Percentiles rank a stretch among this genome's conserved stretches.
These are phyloP conservation scores for Holcopasites calliopsidis DNA, from an alignment of 1,140 invertebrate genomes.

Conservation along the genomic window DNA sequence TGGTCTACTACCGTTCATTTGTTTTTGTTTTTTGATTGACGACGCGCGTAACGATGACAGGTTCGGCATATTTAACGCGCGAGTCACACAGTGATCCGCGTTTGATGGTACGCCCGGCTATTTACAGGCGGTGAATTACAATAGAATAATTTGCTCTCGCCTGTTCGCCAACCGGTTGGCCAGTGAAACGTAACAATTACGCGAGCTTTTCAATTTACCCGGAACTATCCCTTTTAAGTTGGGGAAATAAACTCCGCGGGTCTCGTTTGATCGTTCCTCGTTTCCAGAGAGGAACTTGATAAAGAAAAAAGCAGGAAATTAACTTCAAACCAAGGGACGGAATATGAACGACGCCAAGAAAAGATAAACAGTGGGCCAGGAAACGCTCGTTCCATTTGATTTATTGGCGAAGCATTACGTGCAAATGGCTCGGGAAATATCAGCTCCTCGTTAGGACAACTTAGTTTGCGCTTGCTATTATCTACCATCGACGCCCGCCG, in stretches of 20 bases:
- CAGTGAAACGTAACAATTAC: constrained; percentile 6
- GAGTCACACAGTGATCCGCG: not conserved
- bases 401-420: constrained; percentile 20
- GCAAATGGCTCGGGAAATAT: constrained; percentile 21
- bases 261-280: not conserved
- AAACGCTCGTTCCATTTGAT: constrained; percentile 10
- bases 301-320: not conserved
- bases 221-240: not conserved
- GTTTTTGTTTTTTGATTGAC: not conserved
- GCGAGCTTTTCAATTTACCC: not conserved
- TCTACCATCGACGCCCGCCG: constrained; percentile 16
- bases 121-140: not conserved
- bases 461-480: constrained; percentile 12
- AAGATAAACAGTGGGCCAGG: not conserved
- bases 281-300: not conserved
- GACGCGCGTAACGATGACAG: not conserved
- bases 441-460: constrained; percentile 21
- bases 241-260: not conserved
- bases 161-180: not conserved
- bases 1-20: not conserved
- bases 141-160: constrained; percentile 10
- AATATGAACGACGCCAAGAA: not conserved
- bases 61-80: constrained; percentile 18
- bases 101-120: constrained; percentile 1
- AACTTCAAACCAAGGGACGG: not conserved